Conservation (phyloP, 2,797 vertebrate genomes). For the Periparus ater region DNA sequence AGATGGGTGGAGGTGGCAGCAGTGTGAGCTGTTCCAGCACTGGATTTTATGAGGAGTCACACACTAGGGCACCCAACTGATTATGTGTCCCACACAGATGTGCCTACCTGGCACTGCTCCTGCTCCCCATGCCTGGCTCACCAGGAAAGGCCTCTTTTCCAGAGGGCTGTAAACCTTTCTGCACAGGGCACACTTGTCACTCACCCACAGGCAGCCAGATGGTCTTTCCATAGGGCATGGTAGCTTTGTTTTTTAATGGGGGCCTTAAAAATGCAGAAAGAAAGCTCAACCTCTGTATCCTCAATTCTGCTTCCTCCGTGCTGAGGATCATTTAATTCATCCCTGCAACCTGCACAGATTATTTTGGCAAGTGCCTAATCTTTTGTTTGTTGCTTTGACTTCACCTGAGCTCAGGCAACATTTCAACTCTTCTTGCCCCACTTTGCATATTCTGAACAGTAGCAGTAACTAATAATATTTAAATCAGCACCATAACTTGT, state of each 20-base stretch:
- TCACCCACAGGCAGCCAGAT: neutral
- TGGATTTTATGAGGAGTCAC: conserved; percentile 79
- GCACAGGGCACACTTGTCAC: neutral
- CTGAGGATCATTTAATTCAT: neutral
- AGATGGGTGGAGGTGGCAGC: conserved; percentile 73
- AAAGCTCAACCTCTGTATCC: fast-evolving
- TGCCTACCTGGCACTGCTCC: conserved; percentile 61
- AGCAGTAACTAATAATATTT: neutral
- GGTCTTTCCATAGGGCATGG: neutral
- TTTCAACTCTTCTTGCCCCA: neutral
- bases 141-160: neutral
- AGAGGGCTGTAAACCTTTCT: neutral
- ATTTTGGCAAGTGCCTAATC: neutral
- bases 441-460: neutral
- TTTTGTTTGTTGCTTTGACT: neutral
- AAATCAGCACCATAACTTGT: neutral
- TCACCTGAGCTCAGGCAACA: neutral
- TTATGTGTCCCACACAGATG: conserved; percentile 70
- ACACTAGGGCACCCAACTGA: conserved; percentile 76
- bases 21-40: conserved; percentile 70
- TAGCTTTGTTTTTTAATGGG: neutral
- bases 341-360: neutral
- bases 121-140: neutral
- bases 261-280: neutral
- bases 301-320: neutral